These are phyloP conservation scores for Synanthedon formicaeformis DNA, from an alignment of 2,888 invertebrate genomes.

Conservation along the genomic window DNA sequence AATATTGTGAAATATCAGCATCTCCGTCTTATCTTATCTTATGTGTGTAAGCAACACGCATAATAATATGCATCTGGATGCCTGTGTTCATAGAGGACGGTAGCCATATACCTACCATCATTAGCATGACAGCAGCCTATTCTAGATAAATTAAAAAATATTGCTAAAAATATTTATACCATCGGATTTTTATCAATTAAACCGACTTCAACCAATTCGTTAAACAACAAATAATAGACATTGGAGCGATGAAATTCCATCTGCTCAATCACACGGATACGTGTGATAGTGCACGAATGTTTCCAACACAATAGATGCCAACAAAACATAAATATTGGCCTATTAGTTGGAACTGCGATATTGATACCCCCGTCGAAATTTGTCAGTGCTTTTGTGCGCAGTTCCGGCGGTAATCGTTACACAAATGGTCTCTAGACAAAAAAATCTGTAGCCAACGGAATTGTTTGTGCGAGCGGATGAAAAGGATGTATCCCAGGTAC, in stretches of 20 bases:
- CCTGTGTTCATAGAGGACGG: no score
- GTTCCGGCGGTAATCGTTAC: constrained; percentile 59
- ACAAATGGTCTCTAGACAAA: constrained; percentile 43
- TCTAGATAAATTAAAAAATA: no score
- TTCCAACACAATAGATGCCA: constrained; percentile 42
- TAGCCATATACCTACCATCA: no score
- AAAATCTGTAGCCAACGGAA: constrained; percentile 29
- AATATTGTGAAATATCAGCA: no score
- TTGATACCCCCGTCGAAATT: constrained; percentile 51
- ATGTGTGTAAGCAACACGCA: no score
- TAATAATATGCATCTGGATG: no score
- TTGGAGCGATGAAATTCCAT: neutral
- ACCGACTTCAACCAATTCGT: neutral
- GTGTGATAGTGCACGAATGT: constrained; percentile 37
- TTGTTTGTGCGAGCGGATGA: constrained; percentile 45
- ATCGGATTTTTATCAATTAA: no score
- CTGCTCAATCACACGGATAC: constrained; percentile 10
- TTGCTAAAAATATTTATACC: no score
- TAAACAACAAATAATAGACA: no score
- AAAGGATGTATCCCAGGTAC: constrained; percentile 50
- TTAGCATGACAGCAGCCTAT: no score
- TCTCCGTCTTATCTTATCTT: no score
- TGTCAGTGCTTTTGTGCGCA: constrained; percentile 54
- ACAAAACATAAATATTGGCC: constrained; percentile 58
- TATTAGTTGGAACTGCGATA: constrained; percentile 64